These are phyloP conservation scores for Trachelus troglodyta DNA, from an alignment of 2,888 invertebrate species.

Conservation along the genomic window DNA sequence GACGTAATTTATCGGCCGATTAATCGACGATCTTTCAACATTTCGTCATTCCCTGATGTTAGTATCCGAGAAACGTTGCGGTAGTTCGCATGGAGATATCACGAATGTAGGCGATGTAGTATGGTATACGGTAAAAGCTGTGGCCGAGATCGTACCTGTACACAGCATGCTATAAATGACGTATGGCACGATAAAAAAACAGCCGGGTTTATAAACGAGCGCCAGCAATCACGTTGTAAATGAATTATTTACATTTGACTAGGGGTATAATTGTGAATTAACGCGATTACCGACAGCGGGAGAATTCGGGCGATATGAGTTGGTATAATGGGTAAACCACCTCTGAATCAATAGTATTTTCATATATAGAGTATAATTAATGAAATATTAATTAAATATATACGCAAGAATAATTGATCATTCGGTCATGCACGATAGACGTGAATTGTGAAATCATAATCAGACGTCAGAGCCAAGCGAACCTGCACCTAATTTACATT, in stretches of 20 bases:
- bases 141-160: background rate
- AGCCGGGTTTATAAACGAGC: background rate
- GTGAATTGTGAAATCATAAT: conserved; percentile 22
- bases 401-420: background rate
- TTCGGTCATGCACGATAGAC: background rate
- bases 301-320: background rate
- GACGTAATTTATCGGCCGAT: conserved; percentile 5
- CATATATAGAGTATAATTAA: conserved; percentile 42
- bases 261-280: conserved; percentile 30
- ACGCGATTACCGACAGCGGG: conserved; percentile 11
- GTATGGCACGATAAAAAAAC: background rate
- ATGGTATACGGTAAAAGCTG: background rate
- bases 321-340: background rate
- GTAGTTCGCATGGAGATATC: background rate
- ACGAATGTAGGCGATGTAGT: background rate
- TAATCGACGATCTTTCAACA: background rate
- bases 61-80: background rate
- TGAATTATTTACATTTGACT: conserved; percentile 41
- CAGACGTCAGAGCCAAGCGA: conserved; percentile 13
- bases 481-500: background rate
- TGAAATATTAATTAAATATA: conserved; percentile 56
- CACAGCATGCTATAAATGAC: background rate
- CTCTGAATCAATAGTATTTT: background rate
- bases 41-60: background rate
- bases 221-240: conserved; percentile 9